Conservation (phyloP, 2,888 invertebrate species). For the Caenorhabditis drosophilae region DNA sequence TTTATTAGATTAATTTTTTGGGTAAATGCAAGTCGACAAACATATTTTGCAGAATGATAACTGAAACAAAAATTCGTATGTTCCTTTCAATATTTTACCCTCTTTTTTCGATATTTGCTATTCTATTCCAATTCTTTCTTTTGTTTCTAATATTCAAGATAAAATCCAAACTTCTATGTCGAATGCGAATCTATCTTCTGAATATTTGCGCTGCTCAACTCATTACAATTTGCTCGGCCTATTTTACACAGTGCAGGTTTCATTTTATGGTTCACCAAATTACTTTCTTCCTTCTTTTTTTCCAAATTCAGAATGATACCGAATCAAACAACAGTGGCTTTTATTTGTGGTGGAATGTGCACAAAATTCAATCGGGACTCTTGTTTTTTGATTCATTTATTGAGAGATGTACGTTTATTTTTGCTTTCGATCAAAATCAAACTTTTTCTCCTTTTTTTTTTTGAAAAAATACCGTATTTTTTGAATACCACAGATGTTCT, state of each 20-base stretch:
- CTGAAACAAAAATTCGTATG: slow-evolving; percentile 1
- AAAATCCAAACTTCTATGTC: slow-evolving; percentile 17
- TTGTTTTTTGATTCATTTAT: slow-evolving; percentile 23
- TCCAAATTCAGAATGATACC: slow-evolving; percentile 18
- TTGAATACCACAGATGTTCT: too few relatives aligned
- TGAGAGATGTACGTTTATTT: slow-evolving; percentile 26
- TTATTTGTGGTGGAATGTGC: slow-evolving; percentile 26
- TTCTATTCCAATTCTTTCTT: slow-evolving; percentile 14
- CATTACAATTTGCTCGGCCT: slow-evolving; percentile 17
- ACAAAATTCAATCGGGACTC: slow-evolving; percentile 5
- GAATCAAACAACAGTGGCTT: slow-evolving; percentile 24
- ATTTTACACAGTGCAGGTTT: slow-evolving; percentile 22
- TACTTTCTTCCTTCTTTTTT: too few relatives aligned
- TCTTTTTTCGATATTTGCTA: slow-evolving; percentile 16
- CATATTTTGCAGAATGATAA: too few relatives aligned
- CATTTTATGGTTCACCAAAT: neutral
- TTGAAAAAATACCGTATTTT: too few relatives aligned
- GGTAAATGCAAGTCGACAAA: too few relatives aligned
- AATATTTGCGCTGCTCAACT: slow-evolving; percentile 30
- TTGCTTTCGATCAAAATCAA: too few relatives aligned
- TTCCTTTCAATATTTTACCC: slow-evolving; percentile 22
- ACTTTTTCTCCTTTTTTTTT: too few relatives aligned
- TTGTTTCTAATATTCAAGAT: slow-evolving; percentile 30
- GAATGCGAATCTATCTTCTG: slow-evolving; percentile 24
- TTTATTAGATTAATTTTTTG: too few relatives aligned